Base-by-base conservation (phyloP, 2,113 vertebrate species). In the Phycodurus eques region DNA sequence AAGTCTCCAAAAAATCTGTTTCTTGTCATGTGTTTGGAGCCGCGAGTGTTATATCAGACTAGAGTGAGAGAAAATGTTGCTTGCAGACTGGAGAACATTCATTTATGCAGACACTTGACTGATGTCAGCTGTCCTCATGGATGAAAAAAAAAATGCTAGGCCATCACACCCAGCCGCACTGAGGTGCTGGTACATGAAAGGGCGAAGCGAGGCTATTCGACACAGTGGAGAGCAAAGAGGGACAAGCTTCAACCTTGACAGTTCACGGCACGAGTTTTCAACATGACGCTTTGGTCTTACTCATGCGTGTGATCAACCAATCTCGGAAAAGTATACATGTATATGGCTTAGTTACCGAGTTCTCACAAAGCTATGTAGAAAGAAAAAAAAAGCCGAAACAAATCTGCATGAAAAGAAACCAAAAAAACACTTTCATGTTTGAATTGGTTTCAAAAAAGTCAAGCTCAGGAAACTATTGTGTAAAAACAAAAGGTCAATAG, bases 171-270 rank as follows among this genome's bases (percentile, higher is more conserved):
- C 80, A 71, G 82, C 81, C 79, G 84, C 72, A 61, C 73, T 13
- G 70, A 84, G 79, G 80, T 78, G 79, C 74, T 54, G 61, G 76
- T 49, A 83, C 80, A 87, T 90, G 80, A 89, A 88, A 88, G 85
- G 46, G 65, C 35, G 69, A 65, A 60, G 70, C 31, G 3, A 51
- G 51, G 46, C 47, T 65, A 84, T 86, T 83, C 75, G 47, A 80
- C 76, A 77, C 69, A 62, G 82, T 74, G 74, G 65, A 70, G 76
- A 69, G 84, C 79, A 70, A 75, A 80, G 80, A 73, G 73, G 83
- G 84, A 88, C 81, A 66, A 83, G 85, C 73, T 77, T 83, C 79
- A 82, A 42, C 73, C 66, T 76, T 79, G 87, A 86, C 85, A 83
- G 79, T 73, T 80, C 44, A n/a, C 81, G 69, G 81, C 68, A 75